Conservation (phyloP, 2,797 vertebrate genomes). For the Bradypodion ventrale region DNA sequence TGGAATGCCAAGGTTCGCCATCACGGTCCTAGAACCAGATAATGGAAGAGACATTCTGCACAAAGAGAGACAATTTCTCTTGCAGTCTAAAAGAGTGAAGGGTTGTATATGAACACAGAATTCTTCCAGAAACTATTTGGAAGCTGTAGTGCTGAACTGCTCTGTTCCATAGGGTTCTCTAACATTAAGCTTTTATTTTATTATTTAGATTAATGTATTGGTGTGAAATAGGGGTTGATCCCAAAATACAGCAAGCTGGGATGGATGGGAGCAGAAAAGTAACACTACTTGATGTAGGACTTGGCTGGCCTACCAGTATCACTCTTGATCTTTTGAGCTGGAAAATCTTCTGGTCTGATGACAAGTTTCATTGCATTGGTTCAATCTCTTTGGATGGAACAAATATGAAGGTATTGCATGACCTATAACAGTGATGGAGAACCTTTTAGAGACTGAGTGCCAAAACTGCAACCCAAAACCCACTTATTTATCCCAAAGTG, state of each 20-base stretch:
- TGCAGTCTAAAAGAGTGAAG: too few species aligned
- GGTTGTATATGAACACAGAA: background rate
- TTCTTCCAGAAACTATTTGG: background rate
- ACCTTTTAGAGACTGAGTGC: too few species aligned
- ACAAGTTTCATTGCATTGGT: slow-evolving; percentile 85
- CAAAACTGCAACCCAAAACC: too few species aligned
- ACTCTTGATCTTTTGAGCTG: slow-evolving; percentile 81
- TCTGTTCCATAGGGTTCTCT: background rate
- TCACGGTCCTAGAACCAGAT: background rate
- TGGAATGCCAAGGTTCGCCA: too few species aligned
- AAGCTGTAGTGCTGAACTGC: background rate
- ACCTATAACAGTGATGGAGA: too few species aligned
- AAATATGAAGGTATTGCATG: slow-evolving; percentile 75
- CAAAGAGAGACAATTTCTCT: background rate
- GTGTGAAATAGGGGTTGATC: slow-evolving; percentile 85
- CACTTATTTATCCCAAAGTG: too few species aligned
- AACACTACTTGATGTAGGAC: slow-evolving; percentile 76
- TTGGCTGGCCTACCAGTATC: slow-evolving; percentile 89
- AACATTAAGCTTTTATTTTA: background rate
- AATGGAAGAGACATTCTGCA: background rate
- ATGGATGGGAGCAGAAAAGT: slow-evolving; percentile 88
- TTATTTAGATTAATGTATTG: slow-evolving; percentile 91
- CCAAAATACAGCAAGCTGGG: slow-evolving; percentile 82
- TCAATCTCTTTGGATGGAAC: slow-evolving; percentile 84
- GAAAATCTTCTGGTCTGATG: slow-evolving; percentile 90